Percentiles rank a stretch among this genome's conserved stretches.
Conservation (phyloP, 2,888 invertebrate genomes). For the Chrysina gloriosa region DNA sequence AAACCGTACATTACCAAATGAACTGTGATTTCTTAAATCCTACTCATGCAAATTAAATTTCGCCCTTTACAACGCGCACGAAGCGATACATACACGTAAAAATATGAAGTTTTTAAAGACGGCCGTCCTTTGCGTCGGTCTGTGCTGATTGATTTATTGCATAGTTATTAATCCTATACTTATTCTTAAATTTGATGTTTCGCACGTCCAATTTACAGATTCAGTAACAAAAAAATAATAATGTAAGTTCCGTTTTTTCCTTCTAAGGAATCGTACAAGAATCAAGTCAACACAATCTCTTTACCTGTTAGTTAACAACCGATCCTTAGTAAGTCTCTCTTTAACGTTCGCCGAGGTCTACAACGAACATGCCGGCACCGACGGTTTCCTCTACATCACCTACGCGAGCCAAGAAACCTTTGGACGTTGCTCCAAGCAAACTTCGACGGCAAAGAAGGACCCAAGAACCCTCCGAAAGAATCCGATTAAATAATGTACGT, state of each 20-base stretch:
- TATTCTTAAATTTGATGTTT: not conserved
- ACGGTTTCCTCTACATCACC: slow-evolving; percentile 89
- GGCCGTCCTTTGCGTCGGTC: too few species aligned
- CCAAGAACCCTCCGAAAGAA: slow-evolving; percentile 3
- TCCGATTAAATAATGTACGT: slow-evolving; percentile 23
- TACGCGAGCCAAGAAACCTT: slow-evolving; percentile 93
- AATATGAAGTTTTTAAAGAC: too few species aligned
- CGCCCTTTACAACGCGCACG: too few species aligned
- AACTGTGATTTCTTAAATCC: too few species aligned
- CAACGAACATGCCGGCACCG: slow-evolving; percentile 78
- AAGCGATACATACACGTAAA: too few species aligned
- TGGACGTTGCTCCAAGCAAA: slow-evolving; percentile 63
- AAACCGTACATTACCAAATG: too few species aligned
- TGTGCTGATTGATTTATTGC: too few species aligned
- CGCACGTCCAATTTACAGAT: not conserved
- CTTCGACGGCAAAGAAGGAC: not conserved
- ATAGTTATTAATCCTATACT: not conserved
- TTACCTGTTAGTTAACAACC: slow-evolving; percentile 85
- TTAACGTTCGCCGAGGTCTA: slow-evolving; percentile 86
- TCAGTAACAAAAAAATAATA: too few species aligned
- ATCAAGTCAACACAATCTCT: slow-evolving; percentile 78
- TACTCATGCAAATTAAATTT: too few species aligned
- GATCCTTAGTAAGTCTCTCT: slow-evolving; percentile 83
- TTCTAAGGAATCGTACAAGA: slow-evolving; percentile 67
- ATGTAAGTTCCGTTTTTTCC: too few species aligned